Evolutionary conservation across 2,888 invertebrate species (phyloP), one percentile per base, ranked within the genome.

Genomic region (Rhagophthalmus giganteus): DNA sequence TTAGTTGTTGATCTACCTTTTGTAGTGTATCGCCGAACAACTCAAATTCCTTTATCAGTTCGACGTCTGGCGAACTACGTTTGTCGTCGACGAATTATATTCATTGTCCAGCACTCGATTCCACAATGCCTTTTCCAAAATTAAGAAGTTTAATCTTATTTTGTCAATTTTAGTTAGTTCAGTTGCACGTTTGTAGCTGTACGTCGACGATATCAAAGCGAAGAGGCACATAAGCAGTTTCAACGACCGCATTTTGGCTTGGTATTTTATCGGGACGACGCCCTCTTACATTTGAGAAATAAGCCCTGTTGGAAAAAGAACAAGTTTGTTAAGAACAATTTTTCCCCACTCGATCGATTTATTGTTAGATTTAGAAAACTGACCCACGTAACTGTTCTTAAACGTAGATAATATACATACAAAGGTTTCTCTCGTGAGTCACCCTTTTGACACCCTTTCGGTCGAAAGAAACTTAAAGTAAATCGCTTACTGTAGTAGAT

Each of bases 21-120:
- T 80, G 77, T 11, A 85, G 61, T 12, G 70, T 68, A 54, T 81
- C 78, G 54, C 82, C 81, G 61, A 85, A 78, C 9, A 69, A 68
- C 54, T 79, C 77, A 68, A 83, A 85, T 35, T 75, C 76, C 63
- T 78, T 77, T 59, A 86, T 80, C 33, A 86, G 68, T 58, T 79
- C 77, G 15, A 81, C 74, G 63, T 84, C 84, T 5, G 58, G 42
- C 51, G 35, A 62, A 40, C 63, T 61, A 24, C 52, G 61, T 5
- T 57, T 42, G 10, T 59, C 35, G 13, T 64, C 5, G 58, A 42
- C 51, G 35, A 62, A 40, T 63, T 61, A 24, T 54, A 61, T 5
- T 57, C 44, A 9, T 59, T 37, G 13, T 64, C 65, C 26, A 60
- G 30, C 5, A 68, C 59, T 38, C 59, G 56, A 14, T 62, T 56